Percentiles rank a stretch among this genome's conserved stretches.
phyloP scores from a whole-genome alignment of 2,797 vertebrate genomes.

The Girardinus metallicus region DNA sequence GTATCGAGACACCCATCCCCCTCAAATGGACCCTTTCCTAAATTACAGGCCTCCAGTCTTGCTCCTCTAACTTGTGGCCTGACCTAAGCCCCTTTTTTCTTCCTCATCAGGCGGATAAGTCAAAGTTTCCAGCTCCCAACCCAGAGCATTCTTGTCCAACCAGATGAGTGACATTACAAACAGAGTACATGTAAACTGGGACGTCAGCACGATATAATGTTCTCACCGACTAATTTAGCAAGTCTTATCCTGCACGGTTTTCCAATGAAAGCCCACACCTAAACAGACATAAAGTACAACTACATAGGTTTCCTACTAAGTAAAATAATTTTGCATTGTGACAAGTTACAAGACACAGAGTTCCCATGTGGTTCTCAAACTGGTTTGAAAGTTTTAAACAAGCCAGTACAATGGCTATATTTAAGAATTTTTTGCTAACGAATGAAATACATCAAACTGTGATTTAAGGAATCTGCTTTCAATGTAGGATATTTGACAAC shows the following conservation, averaged over 20 bases:
- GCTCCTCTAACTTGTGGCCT: neutral
- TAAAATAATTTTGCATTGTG: neutral
- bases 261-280: constrained; percentile 8
- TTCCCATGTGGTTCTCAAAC: neutral
- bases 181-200: constrained; percentile 5
- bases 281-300: neutral
- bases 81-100: neutral
- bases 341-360: neutral
- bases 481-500: neutral
- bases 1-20: constrained; percentile 54
- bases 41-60: constrained; percentile 60
- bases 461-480: neutral
- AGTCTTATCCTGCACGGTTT: constrained; percentile 19
- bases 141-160: constrained; percentile 51
- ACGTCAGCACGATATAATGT: constrained; percentile 33
- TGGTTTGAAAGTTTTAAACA: neutral
- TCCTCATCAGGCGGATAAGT: constrained; percentile 41
- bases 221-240: constrained; percentile 23
- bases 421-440: neutral
- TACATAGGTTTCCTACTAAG: constrained; percentile 2
- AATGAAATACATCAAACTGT: neutral
- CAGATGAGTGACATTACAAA: constrained; percentile 58
- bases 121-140: constrained; percentile 3
- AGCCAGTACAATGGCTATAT: neutral
- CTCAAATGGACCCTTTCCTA: constrained; percentile 40